Percentiles rank a stretch among this genome's conserved stretches.
Evolutionary conservation across 2,888 invertebrate genomes (phyloP).

Genomic region (Biston stratarius): DNA sequence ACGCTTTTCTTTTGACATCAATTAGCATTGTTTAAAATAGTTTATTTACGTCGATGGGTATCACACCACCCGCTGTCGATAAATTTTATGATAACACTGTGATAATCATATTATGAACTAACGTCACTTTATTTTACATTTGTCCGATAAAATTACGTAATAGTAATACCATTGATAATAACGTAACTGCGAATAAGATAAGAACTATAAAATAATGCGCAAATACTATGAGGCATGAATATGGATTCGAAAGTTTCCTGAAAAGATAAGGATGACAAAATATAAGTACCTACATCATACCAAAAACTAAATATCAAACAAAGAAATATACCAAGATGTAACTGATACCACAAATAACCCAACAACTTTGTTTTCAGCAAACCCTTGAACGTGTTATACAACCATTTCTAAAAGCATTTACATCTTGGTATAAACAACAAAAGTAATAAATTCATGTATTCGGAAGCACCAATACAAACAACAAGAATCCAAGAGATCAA

Average conservation of each 20-base stretch:
- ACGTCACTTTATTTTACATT: constrained; percentile 38
- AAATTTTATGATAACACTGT: constrained; percentile 18
- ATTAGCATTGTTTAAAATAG: constrained; percentile 20
- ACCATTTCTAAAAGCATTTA: not conserved
- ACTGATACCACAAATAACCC: not conserved
- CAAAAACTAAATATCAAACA: not conserved
- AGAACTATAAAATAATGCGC: constrained; percentile 1
- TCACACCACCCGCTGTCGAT: constrained; percentile 19
- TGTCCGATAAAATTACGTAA: constrained; percentile 24
- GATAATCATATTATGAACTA: constrained; percentile 53
- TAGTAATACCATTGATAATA: not conserved
- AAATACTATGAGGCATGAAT: constrained; percentile 3
- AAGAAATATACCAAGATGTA: too few relatives aligned
- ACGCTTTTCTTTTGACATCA: constrained; percentile 17
- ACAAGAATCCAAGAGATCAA: constrained; percentile 5
- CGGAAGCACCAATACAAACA: not conserved
- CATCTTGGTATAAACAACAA: not conserved
- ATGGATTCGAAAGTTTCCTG: constrained; percentile 1
- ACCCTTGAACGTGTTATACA: not conserved
- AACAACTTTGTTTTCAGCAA: constrained; percentile 5
- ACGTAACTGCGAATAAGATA: constrained; percentile 10
- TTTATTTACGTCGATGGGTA: constrained; percentile 11
- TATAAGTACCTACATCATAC: not conserved
- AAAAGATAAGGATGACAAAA: constrained; percentile 1
- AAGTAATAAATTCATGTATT: constrained; percentile 2